Base-by-base conservation (phyloP, 2,888 invertebrate species). In the Philereme vetulata region DNA sequence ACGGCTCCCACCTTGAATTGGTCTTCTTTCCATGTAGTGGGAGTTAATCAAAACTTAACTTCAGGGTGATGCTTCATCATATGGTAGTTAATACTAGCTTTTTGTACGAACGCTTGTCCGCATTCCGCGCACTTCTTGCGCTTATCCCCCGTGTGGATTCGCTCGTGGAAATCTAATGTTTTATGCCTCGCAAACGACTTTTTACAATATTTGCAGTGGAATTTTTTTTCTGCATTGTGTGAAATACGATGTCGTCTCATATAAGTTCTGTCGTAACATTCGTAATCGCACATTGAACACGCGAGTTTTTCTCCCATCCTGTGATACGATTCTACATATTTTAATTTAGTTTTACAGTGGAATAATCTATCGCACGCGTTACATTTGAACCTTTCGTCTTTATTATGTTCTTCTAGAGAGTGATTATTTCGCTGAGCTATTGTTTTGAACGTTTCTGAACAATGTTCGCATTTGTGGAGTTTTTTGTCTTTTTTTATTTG, bases 201-300 rank as follows among this genome's bases (percentile, higher is more conserved):
- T 21, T 21, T 21, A 21, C 21, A 21, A 21, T 21, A 21, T 2
- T 21, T 21, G 21, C 93, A 93, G 32, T 90, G 86, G 53, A 80
- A 80, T 40, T 90, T 86, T 59, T 88, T 92, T 0, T 81, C 85
- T 0, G 86, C 84, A 51, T 82, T 88, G 51, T 93, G 93, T 33
- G 80, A 85, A 11, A 82, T 80, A 58, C 84, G 85, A n/a, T 90
- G 90, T 46, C 84, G 90, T 56, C 84, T 81, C 72, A 89, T 65
- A 38, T 77, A 71, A 36, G 78, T 79, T 42, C 77, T 72, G 44
- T 82, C 84, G 40, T 84, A 88, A 0, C 84, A 78, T 35, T 86
- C 88, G 53, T 82, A 90, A 0, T 89, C 88, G 51, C 90, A 90
- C 3, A 74, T 67, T 1, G 82, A 5, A 32, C 59, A 59, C 4